phyloP scores from a whole-genome alignment of 2,888 invertebrate genomes.

The Slavum lentiscoides region DNA sequence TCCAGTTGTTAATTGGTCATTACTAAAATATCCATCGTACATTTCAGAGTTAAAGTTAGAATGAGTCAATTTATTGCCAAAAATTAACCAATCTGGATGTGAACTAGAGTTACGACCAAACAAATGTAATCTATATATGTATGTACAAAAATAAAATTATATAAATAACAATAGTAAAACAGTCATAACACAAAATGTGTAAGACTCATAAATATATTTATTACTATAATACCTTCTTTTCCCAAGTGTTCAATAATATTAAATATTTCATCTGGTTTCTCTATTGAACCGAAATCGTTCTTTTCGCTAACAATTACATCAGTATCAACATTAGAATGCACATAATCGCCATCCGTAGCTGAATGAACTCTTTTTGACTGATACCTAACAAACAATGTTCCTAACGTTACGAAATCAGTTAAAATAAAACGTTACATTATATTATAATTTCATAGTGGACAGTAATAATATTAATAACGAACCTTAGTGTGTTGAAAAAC shows the following conservation, averaged over 20 bases:
- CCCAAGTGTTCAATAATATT: conserved; percentile 97
- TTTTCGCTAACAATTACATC: conserved; percentile 97
- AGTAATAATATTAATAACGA: conserved; percentile 46
- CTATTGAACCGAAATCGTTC: conserved; percentile 88
- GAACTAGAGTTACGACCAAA: conserved; percentile 95
- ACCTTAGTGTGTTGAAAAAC: conserved; percentile 92
- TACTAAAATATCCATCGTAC: conserved; percentile 80
- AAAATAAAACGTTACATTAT: background rate
- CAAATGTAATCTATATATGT: conserved; percentile 73
- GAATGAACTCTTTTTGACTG: conserved; percentile 88
- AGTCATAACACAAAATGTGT: too few relatives aligned
- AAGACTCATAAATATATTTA: background rate
- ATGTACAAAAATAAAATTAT: too few relatives aligned
- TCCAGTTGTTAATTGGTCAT: conserved; percentile 80
- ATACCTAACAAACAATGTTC: conserved; percentile 99
- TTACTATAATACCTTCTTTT: conserved; percentile 67
- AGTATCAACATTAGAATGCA: conserved; percentile 97
- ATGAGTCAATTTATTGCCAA: conserved; percentile 91
- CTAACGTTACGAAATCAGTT: conserved; percentile 67
- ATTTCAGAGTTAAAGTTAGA: conserved; percentile 91
- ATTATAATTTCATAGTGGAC: too few relatives aligned
- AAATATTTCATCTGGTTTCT: conserved; percentile 97
- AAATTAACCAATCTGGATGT: conserved; percentile 87
- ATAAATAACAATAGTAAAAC: too few relatives aligned
- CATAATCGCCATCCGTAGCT: conserved; percentile 96